Evolutionary conservation across 2,797 vertebrate genomes (phyloP).

Genomic region (Muscicapa striata): DNA sequence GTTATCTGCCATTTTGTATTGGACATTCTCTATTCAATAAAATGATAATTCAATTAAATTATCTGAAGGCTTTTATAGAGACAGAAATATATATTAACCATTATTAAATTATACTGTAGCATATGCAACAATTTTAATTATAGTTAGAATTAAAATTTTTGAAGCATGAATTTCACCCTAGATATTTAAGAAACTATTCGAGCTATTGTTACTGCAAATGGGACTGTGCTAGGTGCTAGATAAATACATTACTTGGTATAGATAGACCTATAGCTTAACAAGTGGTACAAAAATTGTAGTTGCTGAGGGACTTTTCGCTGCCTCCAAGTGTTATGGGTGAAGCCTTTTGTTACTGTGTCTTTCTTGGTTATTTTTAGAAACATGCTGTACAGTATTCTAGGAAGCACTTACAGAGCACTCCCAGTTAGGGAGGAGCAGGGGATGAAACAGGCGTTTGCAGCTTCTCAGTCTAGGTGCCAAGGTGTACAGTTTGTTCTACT

Average conservation of each 20-base stretch:
- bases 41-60: neutral
- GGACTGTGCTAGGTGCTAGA: neutral
- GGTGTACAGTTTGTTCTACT: neutral
- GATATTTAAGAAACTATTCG: neutral
- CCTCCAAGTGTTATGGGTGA: neutral
- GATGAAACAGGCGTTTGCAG: neutral
- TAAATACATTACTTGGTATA: neutral
- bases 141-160: neutral
- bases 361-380: neutral
- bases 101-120: neutral
- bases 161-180: neutral
- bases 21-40: neutral
- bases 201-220: neutral
- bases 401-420: neutral
- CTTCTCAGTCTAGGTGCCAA: neutral
- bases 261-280: neutral
- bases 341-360: neutral
- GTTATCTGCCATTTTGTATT: neutral
- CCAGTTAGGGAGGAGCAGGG: neutral
- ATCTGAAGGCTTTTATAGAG: neutral
- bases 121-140: neutral
- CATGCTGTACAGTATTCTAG: fast-evolving
- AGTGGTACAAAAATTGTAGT: neutral
- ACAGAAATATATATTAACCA: neutral
- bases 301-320: neutral